Evolutionary conservation across 1,140 invertebrate species (phyloP).

Genomic region (Temnothorax longispinosus): DNA sequence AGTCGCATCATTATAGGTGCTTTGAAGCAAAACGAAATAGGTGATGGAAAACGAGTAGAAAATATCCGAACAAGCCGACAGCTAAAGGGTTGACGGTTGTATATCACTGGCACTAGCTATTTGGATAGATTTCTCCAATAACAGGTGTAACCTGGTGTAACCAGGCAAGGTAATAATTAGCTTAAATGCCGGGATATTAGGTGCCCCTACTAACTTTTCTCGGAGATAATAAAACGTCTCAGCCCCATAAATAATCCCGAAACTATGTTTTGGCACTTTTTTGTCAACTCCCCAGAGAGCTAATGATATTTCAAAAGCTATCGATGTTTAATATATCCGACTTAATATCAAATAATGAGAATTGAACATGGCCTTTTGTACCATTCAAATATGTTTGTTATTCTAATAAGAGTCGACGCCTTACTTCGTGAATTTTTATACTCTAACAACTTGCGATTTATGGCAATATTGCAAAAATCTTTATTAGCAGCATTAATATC

Average conservation of each 20-base stretch:
- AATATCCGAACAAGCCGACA: conserved; percentile 56
- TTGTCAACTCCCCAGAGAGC: neutral
- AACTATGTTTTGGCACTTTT: conserved; percentile 5
- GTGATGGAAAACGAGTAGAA: conserved; percentile 43
- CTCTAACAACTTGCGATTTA: conserved; percentile 4
- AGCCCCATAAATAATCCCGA: conserved; percentile 75
- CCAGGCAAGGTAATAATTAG: conserved; percentile 79
- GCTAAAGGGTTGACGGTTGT: conserved; percentile 75
- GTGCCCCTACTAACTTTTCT: conserved; percentile 21
- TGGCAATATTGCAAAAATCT: neutral
- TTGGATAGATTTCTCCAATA: conserved; percentile 54
- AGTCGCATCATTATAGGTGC: neutral
- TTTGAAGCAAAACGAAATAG: conserved; percentile 57
- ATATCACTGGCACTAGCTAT: conserved; percentile 69
- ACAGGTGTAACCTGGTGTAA: conserved; percentile 64
- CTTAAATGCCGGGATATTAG: conserved; percentile 62
- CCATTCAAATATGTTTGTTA: neutral
- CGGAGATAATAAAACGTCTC: conserved; percentile 55
- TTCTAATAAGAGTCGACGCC: neutral
- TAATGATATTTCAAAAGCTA: conserved; percentile 2
- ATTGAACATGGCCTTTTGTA: neutral
- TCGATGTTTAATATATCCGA: neutral
- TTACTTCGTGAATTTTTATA: neutral
- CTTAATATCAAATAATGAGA: neutral
- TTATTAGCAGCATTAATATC: neutral